These are phyloP conservation scores for Halcyon malimbica DNA, from an alignment of 2,113 vertebrate species.

Conservation along the genomic window DNA sequence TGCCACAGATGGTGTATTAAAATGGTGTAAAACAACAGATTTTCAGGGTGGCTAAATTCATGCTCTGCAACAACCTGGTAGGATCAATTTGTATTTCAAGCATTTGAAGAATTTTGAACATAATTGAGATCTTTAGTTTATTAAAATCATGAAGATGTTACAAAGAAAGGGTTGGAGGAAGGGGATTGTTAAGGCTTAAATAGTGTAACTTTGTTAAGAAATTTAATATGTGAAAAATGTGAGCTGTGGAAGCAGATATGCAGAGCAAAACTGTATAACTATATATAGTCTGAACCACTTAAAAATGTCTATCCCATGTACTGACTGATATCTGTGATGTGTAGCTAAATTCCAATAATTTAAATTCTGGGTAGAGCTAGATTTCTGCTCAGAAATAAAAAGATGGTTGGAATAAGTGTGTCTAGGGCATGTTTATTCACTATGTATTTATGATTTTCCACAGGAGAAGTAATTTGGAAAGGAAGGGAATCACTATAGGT, in stretches of 20 bases:
- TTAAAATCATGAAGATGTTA: neutral
- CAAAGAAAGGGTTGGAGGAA: neutral
- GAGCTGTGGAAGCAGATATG: neutral
- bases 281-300: neutral
- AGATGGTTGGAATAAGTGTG: neutral
- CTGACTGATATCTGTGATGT: neutral
- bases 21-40: neutral
- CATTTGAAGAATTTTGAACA: neutral
- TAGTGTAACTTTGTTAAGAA: neutral
- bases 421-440: neutral
- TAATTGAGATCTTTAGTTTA: neutral
- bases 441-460: neutral
- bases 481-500: neutral
- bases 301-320: fast-evolving
- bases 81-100: neutral
- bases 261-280: neutral
- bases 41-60: neutral
- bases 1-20: neutral
- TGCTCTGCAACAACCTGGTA: neutral
- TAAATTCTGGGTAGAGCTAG: neutral
- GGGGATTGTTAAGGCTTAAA: neutral
- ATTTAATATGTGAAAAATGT: neutral
- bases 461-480: neutral
- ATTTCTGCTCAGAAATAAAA: neutral
- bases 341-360: neutral